Base-by-base conservation (phyloP, 2,888 invertebrate genomes). In the Nezara viridula region DNA sequence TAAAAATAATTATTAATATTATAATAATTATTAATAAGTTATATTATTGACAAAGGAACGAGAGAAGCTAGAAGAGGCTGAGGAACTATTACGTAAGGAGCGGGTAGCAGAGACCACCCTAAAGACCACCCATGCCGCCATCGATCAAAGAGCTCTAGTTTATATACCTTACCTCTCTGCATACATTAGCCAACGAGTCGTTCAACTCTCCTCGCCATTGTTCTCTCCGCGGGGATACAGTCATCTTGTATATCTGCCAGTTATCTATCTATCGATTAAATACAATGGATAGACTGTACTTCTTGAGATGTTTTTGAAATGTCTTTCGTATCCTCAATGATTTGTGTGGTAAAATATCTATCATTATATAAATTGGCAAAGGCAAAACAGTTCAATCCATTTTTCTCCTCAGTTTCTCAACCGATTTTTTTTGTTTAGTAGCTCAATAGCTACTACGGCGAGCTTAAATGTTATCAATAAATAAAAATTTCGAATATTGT, bases 91-190 rank as follows among this genome's bases (percentile, higher is more conserved):
- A 73, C 66, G 66, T 73, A 73, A 73, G 66, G 2, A 60, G n/a
- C 55, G 7, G 60, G 55, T n/a, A 27, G 12, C 27, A 9, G 27
- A 60, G 60, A 60, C 60, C 60, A 60, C 60, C 60, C 60, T 14
- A 27, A 37, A 73, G 66, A 73, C 66, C 66, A 73, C 66, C 66
- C 66, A 73, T 37, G 37, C 66, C 37, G 66, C 66, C 66, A 73
- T 73, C 66, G 32, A 73, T 73, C 66, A 73, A 73, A 37, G 10
- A 37, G 66, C 19, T 73, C 66, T 37, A 73, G 66, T 73, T 73
- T 73, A 73, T 37, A 73, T 73, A 73, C 66, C 66, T 73, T 73
- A 73, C 66, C 66, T 73, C 66, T 73, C 66, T 73, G 66, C 66
- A 73, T 73, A 73, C 66, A 73, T 73, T 73, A 73, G 66, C 66